These are phyloP conservation scores for Amphipyra tragopoginis DNA, from an alignment of 2,888 invertebrate genomes.

Conservation along the genomic window DNA sequence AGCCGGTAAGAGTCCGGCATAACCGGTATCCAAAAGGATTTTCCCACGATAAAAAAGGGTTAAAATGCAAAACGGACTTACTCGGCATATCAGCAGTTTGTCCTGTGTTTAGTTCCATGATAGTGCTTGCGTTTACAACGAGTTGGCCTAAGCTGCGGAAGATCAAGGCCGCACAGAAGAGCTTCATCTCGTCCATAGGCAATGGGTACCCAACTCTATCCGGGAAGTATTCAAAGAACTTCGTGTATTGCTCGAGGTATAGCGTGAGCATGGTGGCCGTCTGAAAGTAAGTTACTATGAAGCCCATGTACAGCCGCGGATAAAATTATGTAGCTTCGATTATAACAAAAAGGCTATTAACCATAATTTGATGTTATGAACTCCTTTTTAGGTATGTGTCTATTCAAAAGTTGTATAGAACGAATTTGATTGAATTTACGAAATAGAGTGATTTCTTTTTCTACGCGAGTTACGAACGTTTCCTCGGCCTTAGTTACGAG, in stretches of 20 bases:
- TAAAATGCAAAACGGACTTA: constrained; percentile 10
- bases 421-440: no score
- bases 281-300: constrained; percentile 72
- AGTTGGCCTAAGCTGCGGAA: constrained; percentile 95
- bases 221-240: constrained; percentile 90
- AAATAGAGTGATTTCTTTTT: no score
- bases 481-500: no score
- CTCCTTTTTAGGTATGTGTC: no score
- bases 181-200: constrained; percentile 73
- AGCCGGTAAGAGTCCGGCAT: no score
- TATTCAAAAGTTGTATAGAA: no score
- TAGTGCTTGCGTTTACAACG: constrained; percentile 94
- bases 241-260: constrained; percentile 91
- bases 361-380: no score
- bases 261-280: constrained; percentile 91
- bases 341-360: no score
- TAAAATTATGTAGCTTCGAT: no score
- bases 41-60: background rate
- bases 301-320: no score
- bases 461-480: no score
- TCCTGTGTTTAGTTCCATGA: constrained; percentile 69
- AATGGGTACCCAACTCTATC: constrained; percentile 74
- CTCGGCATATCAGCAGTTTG: constrained; percentile 42
- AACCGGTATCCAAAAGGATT: no score
- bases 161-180: constrained; percentile 92